Evolutionary conservation across 2,113 vertebrate species (phyloP).

Genomic region (Arothron firmamentum): DNA sequence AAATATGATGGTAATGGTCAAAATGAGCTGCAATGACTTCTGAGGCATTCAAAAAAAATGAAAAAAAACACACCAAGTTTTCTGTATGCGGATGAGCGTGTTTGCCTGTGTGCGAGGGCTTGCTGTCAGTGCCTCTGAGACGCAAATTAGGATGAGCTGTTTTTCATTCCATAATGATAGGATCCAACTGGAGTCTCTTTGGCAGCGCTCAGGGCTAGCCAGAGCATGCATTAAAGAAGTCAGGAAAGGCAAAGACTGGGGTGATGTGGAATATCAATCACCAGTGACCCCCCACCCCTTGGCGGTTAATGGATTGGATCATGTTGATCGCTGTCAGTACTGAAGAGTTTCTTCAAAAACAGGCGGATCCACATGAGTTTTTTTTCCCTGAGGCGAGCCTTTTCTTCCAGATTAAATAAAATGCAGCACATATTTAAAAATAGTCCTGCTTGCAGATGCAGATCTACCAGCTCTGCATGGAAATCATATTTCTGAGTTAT

Average conservation of each 20-base stretch:
- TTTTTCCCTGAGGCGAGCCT: too few relatives aligned
- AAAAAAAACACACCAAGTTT: too few relatives aligned
- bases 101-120: slow-evolving; percentile 8
- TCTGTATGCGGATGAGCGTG: slow-evolving; percentile 5
- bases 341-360: not conserved
- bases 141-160: slow-evolving; percentile 65
- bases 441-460: not conserved
- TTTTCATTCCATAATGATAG: slow-evolving; percentile 71
- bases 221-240: slow-evolving; percentile 49
- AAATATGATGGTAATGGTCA: slow-evolving; percentile 43
- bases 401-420: too few relatives aligned
- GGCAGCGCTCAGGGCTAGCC: slow-evolving; percentile 44
- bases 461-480: slow-evolving; percentile 21
- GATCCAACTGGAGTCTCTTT: slow-evolving; percentile 51
- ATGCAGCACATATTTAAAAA: not conserved
- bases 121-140: slow-evolving; percentile 51
- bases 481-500: slow-evolving; percentile 38
- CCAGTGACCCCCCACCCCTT: slow-evolving; percentile 7
- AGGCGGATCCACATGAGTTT: not conserved
- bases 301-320: slow-evolving; percentile 23
- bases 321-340: not conserved
- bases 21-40: slow-evolving; percentile 37
- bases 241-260: not conserved
- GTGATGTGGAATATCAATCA: slow-evolving; percentile 45
- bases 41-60: slow-evolving; percentile 26